Evolutionary conservation across 2,797 vertebrate species (phyloP).

Genomic region (Propithecus perrieri): DNA sequence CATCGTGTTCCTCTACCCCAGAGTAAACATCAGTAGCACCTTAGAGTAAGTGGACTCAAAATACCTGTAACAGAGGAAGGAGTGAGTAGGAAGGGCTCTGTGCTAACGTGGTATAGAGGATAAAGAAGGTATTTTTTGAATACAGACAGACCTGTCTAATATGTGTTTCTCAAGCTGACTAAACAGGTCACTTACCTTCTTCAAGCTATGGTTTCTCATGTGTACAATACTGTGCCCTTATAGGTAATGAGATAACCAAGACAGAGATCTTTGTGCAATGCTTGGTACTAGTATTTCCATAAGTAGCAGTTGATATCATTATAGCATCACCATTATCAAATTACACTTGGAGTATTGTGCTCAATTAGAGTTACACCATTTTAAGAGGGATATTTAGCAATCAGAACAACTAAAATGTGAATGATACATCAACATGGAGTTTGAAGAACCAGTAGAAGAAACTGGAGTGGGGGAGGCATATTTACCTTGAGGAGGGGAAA

Average conservation of each 20-base stretch:
- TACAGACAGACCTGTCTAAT: not conserved
- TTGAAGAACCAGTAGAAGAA: not conserved
- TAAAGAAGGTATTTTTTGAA: not conserved
- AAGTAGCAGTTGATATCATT: slow-evolving; percentile 9
- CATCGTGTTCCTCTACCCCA: not conserved
- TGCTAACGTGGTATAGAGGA: not conserved
- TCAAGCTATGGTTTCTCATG: not conserved
- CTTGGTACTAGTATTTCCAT: not conserved
- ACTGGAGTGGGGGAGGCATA: not conserved
- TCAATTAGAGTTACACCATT: not conserved
- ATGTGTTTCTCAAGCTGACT: not conserved
- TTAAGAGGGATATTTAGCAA: not conserved
- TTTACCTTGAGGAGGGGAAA: not conserved
- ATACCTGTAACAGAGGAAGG: not conserved
- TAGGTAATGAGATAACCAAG: not conserved
- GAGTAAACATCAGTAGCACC: not conserved
- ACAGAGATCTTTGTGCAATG: not conserved
- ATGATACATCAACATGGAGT: not conserved
- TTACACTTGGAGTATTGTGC: not conserved
- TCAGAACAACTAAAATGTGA: not conserved
- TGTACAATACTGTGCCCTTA: not conserved
- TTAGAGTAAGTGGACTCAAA: not conserved
- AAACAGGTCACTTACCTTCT: not conserved
- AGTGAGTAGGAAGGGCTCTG: not conserved
- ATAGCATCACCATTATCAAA: not conserved